Evolutionary conservation across 2,888 invertebrate genomes (phyloP).

Genomic region (Ceraclea dissimilis): DNA sequence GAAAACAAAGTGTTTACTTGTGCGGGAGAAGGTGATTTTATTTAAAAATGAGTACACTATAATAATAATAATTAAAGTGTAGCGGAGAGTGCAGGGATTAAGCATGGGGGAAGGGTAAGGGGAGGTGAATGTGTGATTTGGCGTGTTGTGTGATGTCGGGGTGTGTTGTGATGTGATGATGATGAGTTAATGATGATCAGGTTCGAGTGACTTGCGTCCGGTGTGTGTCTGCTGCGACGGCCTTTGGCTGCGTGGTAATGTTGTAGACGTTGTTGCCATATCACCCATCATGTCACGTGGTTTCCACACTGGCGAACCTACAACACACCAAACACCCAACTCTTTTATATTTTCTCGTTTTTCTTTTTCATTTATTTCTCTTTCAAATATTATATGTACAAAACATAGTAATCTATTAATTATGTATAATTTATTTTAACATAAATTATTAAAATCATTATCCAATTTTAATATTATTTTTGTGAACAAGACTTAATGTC

Average conservation of each 20-base stretch:
- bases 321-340: constrained; percentile 54
- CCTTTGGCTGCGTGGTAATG: constrained; percentile 27
- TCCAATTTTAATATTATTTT: not conserved
- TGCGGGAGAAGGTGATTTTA: too few relatives aligned
- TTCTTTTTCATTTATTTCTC: not conserved
- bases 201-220: constrained; percentile 47
- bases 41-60: too few relatives aligned
- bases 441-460: not conserved
- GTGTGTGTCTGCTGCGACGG: constrained; percentile 32
- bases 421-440: not conserved
- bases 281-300: constrained; percentile 78
- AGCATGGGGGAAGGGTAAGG: too few relatives aligned
- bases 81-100: too few relatives aligned
- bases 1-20: too few relatives aligned
- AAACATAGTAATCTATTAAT: not conserved
- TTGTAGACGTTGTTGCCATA: constrained; percentile 37
- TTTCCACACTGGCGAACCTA: constrained; percentile 98
- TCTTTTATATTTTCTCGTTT: constrained; percentile 34
- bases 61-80: too few relatives aligned
- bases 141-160: too few relatives aligned
- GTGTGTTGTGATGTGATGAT: not conserved
- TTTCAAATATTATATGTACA: not conserved
- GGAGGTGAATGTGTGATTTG: too few relatives aligned
- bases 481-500: not conserved
- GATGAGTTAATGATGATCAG: constrained; percentile 36